These are phyloP conservation scores for Coreius guichenoti DNA, from an alignment of 2,797 vertebrate genomes.

Conservation along the genomic window DNA sequence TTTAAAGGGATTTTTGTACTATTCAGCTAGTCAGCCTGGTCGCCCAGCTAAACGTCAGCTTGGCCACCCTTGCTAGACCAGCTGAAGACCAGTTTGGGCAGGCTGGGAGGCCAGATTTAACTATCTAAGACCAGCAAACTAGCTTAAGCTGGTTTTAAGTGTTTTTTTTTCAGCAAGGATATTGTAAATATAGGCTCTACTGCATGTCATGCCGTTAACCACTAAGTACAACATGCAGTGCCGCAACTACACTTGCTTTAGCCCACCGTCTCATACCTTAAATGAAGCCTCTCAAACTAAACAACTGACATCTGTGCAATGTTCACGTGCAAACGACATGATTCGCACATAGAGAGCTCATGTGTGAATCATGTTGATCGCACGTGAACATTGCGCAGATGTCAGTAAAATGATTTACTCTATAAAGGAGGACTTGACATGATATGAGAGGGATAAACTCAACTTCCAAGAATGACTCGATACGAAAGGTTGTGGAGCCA, in stretches of 20 bases:
- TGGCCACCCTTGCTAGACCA: background rate
- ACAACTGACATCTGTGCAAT: constrained; percentile 25
- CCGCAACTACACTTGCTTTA: background rate
- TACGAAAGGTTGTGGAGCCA: constrained; percentile 34
- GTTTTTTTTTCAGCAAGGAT: background rate
- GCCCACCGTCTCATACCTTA: background rate
- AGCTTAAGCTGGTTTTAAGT: background rate
- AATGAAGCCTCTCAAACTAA: constrained; percentile 9
- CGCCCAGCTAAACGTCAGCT: background rate
- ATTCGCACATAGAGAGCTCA: constrained; percentile 5
- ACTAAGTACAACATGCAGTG: background rate
- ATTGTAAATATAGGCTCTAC: background rate
- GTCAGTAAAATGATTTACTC: constrained; percentile 40
- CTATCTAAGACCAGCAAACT: background rate
- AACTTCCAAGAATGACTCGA: constrained; percentile 39
- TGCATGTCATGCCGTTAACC: background rate
- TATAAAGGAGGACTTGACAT: constrained; percentile 21
- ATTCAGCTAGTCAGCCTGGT: background rate
- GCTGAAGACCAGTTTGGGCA: background rate
- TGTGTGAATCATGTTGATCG: too few relatives aligned
- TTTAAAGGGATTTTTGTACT: background rate
- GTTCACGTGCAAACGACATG: constrained; percentile 5
- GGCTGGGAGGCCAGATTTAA: background rate
- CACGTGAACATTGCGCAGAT: background rate
- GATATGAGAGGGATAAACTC: constrained; percentile 43